Evolutionary conservation across 1,140 invertebrate genomes (phyloP), one percentile per base, ranked within the genome.

Genomic region (Drosophila nasuta): DNA sequence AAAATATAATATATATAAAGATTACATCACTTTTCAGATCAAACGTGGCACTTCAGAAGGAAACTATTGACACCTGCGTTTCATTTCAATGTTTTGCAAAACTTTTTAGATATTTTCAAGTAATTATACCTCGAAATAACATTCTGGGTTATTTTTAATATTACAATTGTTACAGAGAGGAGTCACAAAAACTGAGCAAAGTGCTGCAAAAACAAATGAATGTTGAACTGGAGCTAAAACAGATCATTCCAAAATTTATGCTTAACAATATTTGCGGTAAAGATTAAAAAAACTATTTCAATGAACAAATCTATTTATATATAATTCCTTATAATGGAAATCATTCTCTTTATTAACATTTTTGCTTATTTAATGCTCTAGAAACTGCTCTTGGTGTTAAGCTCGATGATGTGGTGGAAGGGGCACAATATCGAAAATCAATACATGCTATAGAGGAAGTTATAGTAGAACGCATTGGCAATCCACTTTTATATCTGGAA

Each of bases 51-150:
- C 38, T 79, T 90, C 0, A 93, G 97, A 49, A 93, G 97, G 48
- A 97, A 97, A 93, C 93, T 98, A 51, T 91, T 92, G n/a, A n/a
- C n/a, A n/a, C n/a, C n/a, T n/a, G n/a, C n/a, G n/a, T n/a, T n/a
- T n/a, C n/a, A n/a, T n/a, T 98, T 98, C 81, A 96, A 96, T 81
- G 96, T 98, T 51, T 92, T 98, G 3, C 94, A 96, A 74, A 94
- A 96, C 70, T 98, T 97, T 91, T 65, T 96, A 11, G 93, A 94
- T 2, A 95, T 96, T 82, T 95, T 96, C 78, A 94, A 95, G 73
- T 95, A 20, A 7, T 5, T 38, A 33, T 38, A 38, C 35, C 10
- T 38, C 35, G 1, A 0, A 5, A 3, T 64, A 0, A 65, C n/a
- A 1, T 11, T 49, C 3, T 28, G 17, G 33, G 11, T 20, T 43